phyloP scores from a whole-genome alignment of 1,140 invertebrate species.

The Drosophila pachea region DNA sequence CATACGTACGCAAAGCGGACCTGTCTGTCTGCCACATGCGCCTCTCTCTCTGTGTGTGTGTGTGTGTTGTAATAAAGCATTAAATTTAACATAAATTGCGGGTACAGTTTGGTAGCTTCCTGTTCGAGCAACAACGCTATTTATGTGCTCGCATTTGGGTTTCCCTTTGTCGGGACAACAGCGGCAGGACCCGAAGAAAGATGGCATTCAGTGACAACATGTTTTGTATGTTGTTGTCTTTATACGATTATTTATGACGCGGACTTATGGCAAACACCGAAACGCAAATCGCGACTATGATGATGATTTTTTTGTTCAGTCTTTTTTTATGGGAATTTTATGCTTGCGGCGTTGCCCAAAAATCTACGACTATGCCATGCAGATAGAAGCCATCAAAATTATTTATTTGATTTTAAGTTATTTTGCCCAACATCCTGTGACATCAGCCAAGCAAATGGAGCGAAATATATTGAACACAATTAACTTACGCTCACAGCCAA shows the following conservation, averaged over 20 bases:
- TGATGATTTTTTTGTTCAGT: conserved; percentile 35
- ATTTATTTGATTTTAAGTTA: conserved; percentile 66
- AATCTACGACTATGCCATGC: conserved; percentile 37
- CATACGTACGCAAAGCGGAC: conserved; percentile 43
- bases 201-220: conserved; percentile 39
- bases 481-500: neutral
- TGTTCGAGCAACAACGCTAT: conserved; percentile 26
- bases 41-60: conserved; percentile 13
- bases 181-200: conserved; percentile 1
- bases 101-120: conserved; percentile 52
- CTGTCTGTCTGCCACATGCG: too few relatives aligned
- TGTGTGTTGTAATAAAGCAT: conserved; percentile 68
- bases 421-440: conserved; percentile 53
- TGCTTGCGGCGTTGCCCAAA: conserved; percentile 35
- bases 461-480: neutral
- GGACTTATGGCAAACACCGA: conserved; percentile 23
- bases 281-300: conserved; percentile 41
- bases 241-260: conserved; percentile 71
- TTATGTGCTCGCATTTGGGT: conserved; percentile 34
- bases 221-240: conserved; percentile 56
- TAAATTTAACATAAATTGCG: conserved; percentile 73
- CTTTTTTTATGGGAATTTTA: conserved; percentile 61
- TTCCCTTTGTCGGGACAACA: conserved; percentile 26
- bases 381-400: conserved; percentile 8
- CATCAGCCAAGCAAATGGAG: conserved; percentile 46